Conservation (phyloP, 1,140 invertebrate genomes). For the Apis cerana region DNA sequence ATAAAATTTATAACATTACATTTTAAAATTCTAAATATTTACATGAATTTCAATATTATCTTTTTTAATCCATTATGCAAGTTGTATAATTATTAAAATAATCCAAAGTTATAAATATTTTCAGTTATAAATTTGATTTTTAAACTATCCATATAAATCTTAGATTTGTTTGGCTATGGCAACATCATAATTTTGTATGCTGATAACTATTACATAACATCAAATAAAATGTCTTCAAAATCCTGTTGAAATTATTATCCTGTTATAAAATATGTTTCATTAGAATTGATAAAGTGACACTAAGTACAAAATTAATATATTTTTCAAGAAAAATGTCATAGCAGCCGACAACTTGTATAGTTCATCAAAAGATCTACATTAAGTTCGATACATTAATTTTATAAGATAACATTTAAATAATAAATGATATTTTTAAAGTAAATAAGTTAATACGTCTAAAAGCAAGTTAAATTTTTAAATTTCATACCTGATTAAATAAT, state of each 20-base stretch:
- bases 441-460: not conserved
- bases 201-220: conserved; percentile 73
- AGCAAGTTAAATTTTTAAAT: not conserved
- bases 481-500: conserved; percentile 81
- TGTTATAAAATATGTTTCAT: not conserved
- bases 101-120: not conserved
- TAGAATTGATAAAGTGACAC: not conserved
- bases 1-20: not conserved
- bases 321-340: conserved; percentile 60
- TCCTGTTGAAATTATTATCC: not conserved
- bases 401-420: not conserved
- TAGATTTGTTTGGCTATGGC: conserved; percentile 68
- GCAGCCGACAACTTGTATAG: conserved; percentile 71
- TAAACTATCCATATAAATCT: conserved; percentile 9
- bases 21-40: not conserved
- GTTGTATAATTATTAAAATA: not conserved
- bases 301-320: not conserved
- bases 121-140: conserved; percentile 27
- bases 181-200: conserved; percentile 69
- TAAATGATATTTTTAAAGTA: not conserved
- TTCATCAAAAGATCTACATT: not conserved
- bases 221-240: conserved; percentile 54
- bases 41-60: conserved; percentile 2
- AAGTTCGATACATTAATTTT: conserved; percentile 12
- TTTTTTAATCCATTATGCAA: not conserved